These are phyloP conservation scores for Leptoclinus maculatus DNA, from an alignment of 2,797 vertebrate species.

Conservation along the genomic window DNA sequence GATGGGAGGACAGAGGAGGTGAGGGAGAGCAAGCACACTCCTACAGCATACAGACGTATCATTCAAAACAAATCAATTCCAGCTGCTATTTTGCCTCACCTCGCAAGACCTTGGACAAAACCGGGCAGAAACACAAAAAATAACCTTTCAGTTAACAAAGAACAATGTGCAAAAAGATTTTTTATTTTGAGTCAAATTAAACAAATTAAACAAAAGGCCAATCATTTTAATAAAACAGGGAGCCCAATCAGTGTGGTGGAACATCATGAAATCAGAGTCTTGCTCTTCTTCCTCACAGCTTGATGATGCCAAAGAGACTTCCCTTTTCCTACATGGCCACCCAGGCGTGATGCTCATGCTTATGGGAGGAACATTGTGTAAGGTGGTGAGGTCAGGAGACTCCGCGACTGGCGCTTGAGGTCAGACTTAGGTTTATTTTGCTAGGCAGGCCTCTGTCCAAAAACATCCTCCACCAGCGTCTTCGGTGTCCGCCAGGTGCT, in stretches of 20 bases:
- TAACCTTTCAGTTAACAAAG: neutral
- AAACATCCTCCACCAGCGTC: constrained; percentile 70
- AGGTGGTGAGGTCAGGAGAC: constrained; percentile 66
- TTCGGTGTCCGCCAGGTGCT: constrained; percentile 73
- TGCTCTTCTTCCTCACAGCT: constrained; percentile 7
- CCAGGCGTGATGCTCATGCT: constrained; percentile 68
- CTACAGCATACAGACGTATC: constrained; percentile 34
- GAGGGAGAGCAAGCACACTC: constrained; percentile 20
- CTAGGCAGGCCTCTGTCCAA: constrained; percentile 70
- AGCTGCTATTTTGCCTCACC: constrained; percentile 38
- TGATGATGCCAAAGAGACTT: constrained; percentile 31
- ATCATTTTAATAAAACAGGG: constrained; percentile 12
- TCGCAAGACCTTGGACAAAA: constrained; percentile 29
- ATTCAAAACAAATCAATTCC: constrained; percentile 50
- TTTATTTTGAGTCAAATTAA: constrained; percentile 11
- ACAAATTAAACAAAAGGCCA: constrained; percentile 14
- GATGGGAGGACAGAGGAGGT: neutral
- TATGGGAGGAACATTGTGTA: constrained; percentile 62
- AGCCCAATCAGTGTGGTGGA: constrained; percentile 15
- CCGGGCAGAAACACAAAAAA: constrained; percentile 8
- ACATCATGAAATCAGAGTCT: constrained; percentile 1
- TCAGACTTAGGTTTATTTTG: constrained; percentile 83
- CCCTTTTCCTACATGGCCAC: constrained; percentile 65
- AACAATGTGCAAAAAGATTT: constrained; percentile 10
- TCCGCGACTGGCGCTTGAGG: constrained; percentile 74